Base-by-base conservation (phyloP, 1,140 invertebrate genomes). In the Drosophila lowei region DNA sequence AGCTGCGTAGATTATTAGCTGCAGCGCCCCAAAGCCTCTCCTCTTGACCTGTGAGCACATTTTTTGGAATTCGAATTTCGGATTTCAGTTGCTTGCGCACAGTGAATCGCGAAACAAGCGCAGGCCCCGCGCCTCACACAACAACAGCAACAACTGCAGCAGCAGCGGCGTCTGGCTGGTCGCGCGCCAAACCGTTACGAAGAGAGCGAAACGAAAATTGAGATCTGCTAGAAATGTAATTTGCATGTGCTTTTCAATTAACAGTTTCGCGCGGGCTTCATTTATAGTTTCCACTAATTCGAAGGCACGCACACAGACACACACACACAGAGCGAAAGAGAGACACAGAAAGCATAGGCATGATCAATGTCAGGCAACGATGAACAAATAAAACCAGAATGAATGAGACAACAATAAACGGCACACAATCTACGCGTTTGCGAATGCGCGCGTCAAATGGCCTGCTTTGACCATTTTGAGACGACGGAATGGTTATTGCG, bases 341-440 rank as follows among this genome's bases (percentile, higher is more conserved):
- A 38, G 34, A 43, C 55, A 25, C 28, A 5, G 38, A 46, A 49
- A 30, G 16, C 59, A 49, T 50, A 65, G 11, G 34, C 9, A 38
- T 38, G 34, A 38, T 50, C 44, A 55, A 48, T 72, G 54, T 61
- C 55, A 53, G 49, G 41, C 59, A 38, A 28, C 34, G 34, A 38
- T 38, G 34, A 38, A 38, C 23, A 44, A 44, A 11, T 8, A n/a
- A 43, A 49, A 18, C 23, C 16, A 44, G 44, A 49, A 60, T 63
- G 59, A 47, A 64, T 42, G 58, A 61, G 52, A 61, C 5, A 67
- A 55, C 42, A 64, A 44, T 52, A 62, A 72, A 55, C 57, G 70
- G 48, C 57, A 53, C 68, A 72, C 56, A 72, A 72, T 72, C 50
- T 56, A 65, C 71, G 72, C 71, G 47, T 74, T 48, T 73, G 72